Evolutionary conservation across 2,113 vertebrate genomes (phyloP), one percentile per base, ranked within the genome.

Genomic region (Prunella fulvescens): DNA sequence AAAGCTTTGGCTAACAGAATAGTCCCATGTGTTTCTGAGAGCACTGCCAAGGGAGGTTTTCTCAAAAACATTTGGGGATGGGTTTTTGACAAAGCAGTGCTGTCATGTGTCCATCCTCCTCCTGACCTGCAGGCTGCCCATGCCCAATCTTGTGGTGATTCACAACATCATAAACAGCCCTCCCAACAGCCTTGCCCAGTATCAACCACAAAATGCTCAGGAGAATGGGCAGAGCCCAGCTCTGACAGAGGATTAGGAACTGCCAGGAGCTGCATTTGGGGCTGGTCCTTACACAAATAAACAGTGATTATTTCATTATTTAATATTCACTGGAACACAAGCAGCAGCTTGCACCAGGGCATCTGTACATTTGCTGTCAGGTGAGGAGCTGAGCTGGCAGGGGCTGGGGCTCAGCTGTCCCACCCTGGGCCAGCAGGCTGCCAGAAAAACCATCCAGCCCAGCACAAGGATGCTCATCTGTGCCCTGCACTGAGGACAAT

Each of bases 381-480:
- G 25, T 7, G 3, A 11, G 47, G 78, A 85, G 62, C 20, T 11
- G 51, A 79, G 16, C 39, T 60, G 53, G 28, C 1, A 1, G n/a
- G 22, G 50, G 42, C 42, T 7, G 28, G 61, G 50, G 50, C 39
- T 60, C 2, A 0, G 61, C 8, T 1, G 17, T 29, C 48, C 78
- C 57, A 42, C 64, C 31, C 60, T 35, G 47, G 37, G 47, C 20
- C 3, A 81, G 47, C 54, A 81, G 58, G 25, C 37, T n/a, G 24
- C 20, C 12, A 42, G 1, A 44, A 67, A 67, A 3, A 4, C 31
- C 61, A 26, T 4, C 53, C 16, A 18, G 29, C 23, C 6, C 57
- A 26, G 69, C 31, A 23, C 0, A 0, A n/a, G 16, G 56, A 24
- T 29, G n/a, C 31, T 78, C 10, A 0, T 2, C 51, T 17, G 14